Percentiles rank a stretch among this genome's conserved stretches.
Conservation (phyloP, 2,113 vertebrate species). For the Cygnus buccinator region DNA sequence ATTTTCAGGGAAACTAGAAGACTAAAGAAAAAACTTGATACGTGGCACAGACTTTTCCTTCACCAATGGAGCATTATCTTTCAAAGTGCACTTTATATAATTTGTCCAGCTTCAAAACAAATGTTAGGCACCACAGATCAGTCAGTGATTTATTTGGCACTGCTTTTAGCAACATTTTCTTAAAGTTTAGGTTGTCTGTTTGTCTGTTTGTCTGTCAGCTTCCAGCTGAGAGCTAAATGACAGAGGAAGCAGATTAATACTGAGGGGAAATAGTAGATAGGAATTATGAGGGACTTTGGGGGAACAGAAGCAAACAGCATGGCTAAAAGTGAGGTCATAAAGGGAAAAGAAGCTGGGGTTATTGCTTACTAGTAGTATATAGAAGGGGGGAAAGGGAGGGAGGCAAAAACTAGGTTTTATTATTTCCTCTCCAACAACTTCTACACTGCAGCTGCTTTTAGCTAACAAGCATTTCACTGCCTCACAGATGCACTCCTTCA, state of each 20-base stretch:
- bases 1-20: background rate
- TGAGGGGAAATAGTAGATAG: background rate
- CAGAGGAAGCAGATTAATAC: background rate
- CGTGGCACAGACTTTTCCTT: background rate
- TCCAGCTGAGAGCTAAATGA: background rate
- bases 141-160: background rate
- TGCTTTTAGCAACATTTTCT: background rate
- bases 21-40: background rate
- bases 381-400: background rate
- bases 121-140: background rate
- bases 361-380: background rate
- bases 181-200: background rate
- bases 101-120: background rate
- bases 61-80: background rate
- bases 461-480: background rate
- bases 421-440: background rate
- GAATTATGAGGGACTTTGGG: background rate
- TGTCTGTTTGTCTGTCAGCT: background rate
- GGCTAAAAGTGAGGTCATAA: background rate
- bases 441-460: background rate
- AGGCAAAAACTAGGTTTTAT: background rate
- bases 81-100: background rate
- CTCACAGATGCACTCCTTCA: background rate
- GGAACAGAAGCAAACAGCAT: background rate
- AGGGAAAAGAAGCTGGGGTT: background rate